These are phyloP conservation scores for Aegypius monachus DNA, from an alignment of 2,113 vertebrate species.

Conservation along the genomic window DNA sequence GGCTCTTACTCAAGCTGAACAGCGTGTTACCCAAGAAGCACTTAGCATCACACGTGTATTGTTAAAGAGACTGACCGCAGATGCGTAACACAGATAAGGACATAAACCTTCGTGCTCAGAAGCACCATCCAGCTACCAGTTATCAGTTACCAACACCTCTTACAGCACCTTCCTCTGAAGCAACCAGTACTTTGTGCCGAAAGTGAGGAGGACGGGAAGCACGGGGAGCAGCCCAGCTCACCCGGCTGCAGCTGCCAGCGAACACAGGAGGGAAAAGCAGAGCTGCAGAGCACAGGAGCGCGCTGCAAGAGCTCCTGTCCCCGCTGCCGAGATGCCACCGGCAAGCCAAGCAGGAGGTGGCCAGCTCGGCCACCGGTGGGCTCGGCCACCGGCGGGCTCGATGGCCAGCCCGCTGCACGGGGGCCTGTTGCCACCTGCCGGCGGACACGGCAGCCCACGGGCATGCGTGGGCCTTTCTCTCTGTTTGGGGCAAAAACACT, in stretches of 20 bases:
- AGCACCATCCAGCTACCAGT: not conserved
- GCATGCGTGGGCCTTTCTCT: too few relatives aligned
- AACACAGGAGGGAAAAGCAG: too few relatives aligned
- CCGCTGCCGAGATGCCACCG: too few relatives aligned
- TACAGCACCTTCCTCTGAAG: not conserved
- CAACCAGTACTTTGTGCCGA: not conserved
- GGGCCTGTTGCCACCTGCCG: not conserved
- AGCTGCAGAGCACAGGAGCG: not conserved
- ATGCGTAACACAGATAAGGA: not conserved
- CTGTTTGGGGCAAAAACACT: too few relatives aligned
- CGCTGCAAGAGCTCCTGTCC: too few relatives aligned
- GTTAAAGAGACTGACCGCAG: not conserved
- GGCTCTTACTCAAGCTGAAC: accelerated
- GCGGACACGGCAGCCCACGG: not conserved
- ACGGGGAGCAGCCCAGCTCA: too few relatives aligned
- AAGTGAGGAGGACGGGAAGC: too few relatives aligned
- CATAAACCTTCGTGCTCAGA: too few relatives aligned
- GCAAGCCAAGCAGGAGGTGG: too few relatives aligned
- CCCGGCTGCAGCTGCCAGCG: not conserved
- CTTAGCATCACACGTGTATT: not conserved
- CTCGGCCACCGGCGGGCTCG: too few relatives aligned
- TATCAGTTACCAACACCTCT: not conserved
- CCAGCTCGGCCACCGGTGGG: too few relatives aligned
- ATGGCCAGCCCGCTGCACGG: not conserved
- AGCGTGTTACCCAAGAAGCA: not conserved